Percentiles rank a stretch among this genome's conserved stretches.
Conservation (phyloP, 1,140 invertebrate genomes). For the Ylistrum balloti region DNA sequence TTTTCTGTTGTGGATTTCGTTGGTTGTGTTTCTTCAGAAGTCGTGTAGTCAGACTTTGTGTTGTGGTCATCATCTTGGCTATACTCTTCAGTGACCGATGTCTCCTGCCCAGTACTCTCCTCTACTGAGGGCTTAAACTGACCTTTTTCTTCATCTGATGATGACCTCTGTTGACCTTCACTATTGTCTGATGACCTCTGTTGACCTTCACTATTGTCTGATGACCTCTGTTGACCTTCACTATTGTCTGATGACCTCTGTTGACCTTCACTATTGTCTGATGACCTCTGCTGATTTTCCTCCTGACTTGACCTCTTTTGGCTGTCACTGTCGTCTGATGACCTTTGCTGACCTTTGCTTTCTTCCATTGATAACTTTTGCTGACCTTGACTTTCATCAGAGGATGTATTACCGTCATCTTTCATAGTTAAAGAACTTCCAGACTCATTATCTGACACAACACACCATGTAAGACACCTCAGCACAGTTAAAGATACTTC, state of each 20-base stretch:
- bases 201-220: background rate
- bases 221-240: background rate
- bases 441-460: too few relatives aligned
- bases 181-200: background rate
- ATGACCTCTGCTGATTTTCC: background rate
- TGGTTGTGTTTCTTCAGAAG: background rate
- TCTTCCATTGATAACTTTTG: slow-evolving; percentile 13
- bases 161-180: background rate
- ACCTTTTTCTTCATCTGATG: background rate
- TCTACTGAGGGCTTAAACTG: background rate
- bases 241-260: too few relatives aligned
- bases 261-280: background rate
- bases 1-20: background rate
- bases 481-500: too few relatives aligned
- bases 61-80: slow-evolving; percentile 12
- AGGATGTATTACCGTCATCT: background rate
- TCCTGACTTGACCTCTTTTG: background rate
- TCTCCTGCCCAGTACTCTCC: slow-evolving; percentile 28
- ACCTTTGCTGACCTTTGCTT: background rate
- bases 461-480: too few relatives aligned
- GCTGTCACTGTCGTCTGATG: background rate
- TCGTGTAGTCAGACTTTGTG: background rate
- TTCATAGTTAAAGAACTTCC: background rate
- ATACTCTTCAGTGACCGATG: background rate
- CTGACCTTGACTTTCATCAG: background rate